A percentile compares a stretch with the other conserved stretches of the same genome.
phyloP scores from a whole-genome alignment of 2,797 vertebrate genomes.

The Ceryle rudis region DNA sequence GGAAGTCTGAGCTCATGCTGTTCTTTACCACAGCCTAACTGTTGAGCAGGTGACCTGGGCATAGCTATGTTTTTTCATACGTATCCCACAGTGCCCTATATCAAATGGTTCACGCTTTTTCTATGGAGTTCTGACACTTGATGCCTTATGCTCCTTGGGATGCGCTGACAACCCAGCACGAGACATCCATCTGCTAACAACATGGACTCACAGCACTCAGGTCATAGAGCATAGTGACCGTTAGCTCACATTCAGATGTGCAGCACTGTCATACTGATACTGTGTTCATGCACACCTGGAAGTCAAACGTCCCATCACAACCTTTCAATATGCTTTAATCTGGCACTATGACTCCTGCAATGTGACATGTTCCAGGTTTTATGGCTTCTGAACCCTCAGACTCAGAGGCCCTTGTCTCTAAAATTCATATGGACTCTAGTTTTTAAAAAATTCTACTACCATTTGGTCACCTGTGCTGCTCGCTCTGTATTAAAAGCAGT shows the following conservation, averaged over 20 bases:
- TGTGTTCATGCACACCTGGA: background rate
- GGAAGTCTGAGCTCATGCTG: background rate
- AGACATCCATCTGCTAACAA: background rate
- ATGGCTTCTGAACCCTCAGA: background rate
- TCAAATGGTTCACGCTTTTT: background rate
- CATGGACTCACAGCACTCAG: accelerated
- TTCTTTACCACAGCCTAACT: background rate
- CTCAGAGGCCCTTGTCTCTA: background rate
- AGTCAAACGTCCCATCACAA: background rate
- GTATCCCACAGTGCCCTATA: accelerated
- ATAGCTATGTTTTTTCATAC: accelerated
- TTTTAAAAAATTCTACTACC: background rate
- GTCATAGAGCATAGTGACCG: background rate
- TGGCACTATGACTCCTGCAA: background rate
- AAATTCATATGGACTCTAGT: background rate
- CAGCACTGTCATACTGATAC: accelerated
- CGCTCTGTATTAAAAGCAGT: background rate
- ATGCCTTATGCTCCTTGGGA: accelerated
- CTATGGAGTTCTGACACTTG: background rate
- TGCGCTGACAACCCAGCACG: background rate
- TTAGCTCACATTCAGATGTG: background rate
- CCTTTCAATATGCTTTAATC: background rate
- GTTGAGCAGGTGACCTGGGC: background rate
- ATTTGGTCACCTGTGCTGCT: background rate
- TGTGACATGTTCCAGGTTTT: background rate